Percentiles rank a stretch among this genome's conserved stretches.
Evolutionary conservation across 2,797 vertebrate species (phyloP).

Genomic region (Cirrhinus molitorella): DNA sequence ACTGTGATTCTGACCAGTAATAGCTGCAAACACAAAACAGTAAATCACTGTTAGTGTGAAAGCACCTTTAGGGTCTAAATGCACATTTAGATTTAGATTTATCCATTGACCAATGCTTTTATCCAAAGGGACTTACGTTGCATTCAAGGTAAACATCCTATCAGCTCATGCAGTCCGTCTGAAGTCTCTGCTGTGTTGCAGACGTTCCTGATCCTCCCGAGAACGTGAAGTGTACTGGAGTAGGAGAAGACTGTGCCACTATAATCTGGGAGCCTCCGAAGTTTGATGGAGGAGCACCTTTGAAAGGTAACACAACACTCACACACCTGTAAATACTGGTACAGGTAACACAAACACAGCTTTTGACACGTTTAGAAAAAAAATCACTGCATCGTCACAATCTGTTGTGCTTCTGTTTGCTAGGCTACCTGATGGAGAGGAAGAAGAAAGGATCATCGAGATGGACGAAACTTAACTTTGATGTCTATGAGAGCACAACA

Average conservation of each 20-base stretch:
- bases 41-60: background rate
- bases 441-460: conserved; percentile 92
- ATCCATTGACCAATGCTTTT: background rate
- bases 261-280: conserved; percentile 86
- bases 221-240: conserved; percentile 80
- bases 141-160: background rate
- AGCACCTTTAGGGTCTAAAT: background rate
- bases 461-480: conserved; percentile 95
- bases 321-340: background rate
- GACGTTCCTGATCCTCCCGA: conserved; percentile 91
- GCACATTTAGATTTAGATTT: background rate
- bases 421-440: conserved; percentile 92
- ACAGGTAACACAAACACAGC: background rate
- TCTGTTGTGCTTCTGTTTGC: background rate
- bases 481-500: conserved; percentile 79
- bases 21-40: background rate
- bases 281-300: conserved; percentile 85
- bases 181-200: conserved; percentile 58
- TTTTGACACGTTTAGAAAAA: background rate
- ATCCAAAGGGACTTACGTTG: background rate
- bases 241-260: conserved; percentile 87
- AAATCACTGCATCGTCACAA: background rate
- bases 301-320: conserved; percentile 79
- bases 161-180: background rate
- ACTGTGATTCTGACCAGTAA: background rate